These are phyloP conservation scores for Pachyuromys duprasi DNA, from an alignment of 2,797 vertebrate species.

Conservation along the genomic window DNA sequence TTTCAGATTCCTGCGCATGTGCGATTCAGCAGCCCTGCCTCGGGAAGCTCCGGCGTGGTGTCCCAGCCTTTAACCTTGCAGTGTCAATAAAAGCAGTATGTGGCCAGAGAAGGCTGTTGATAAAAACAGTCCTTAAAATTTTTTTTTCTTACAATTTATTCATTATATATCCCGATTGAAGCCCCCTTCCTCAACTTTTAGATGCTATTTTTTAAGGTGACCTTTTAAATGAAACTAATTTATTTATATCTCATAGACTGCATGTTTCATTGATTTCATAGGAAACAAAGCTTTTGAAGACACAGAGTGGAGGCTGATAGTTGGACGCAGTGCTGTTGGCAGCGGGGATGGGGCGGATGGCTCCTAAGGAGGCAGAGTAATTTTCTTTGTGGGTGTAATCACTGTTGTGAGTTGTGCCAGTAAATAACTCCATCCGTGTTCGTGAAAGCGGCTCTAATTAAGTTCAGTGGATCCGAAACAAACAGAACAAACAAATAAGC, in stretches of 20 bases:
- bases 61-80: neutral
- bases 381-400: neutral
- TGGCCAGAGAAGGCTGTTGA: neutral
- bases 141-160: too few relatives aligned
- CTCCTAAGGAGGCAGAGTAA: neutral
- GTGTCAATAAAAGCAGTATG: constrained; percentile 51
- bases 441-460: neutral
- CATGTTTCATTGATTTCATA: constrained; percentile 45
- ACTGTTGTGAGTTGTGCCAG: neutral
- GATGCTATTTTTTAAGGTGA: neutral
- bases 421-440: neutral
- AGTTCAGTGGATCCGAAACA: neutral
- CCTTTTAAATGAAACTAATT: constrained; percentile 61
- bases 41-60: neutral
- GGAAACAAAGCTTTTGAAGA: constrained; percentile 52
- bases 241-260: constrained; percentile 32
- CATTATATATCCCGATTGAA: too few relatives aligned
- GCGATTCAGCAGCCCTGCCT: neutral
- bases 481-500: neutral
- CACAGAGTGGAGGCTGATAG: neutral
- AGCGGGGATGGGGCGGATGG: fast-evolving
- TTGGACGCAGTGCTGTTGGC: neutral
- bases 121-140: too few relatives aligned
- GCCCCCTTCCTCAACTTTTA: neutral
- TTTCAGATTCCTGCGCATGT: neutral